A percentile compares a stretch with the other conserved stretches of the same genome.
These are phyloP conservation scores for Chrysolophus pictus DNA, from an alignment of 2,797 vertebrate genomes.

Conservation along the genomic window DNA sequence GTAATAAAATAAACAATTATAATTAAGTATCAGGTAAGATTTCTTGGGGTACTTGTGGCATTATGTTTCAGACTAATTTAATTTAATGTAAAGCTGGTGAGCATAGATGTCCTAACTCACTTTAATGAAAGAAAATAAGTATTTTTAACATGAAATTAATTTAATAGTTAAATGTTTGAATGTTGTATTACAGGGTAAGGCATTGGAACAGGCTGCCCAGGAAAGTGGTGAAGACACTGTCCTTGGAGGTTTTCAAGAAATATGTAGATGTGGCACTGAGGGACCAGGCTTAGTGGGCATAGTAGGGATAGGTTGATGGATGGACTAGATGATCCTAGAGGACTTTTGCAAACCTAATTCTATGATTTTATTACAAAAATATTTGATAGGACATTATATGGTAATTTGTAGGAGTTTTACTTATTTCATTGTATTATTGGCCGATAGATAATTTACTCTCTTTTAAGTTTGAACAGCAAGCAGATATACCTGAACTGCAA, in stretches of 20 bases:
- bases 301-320: too few relatives aligned
- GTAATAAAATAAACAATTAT: neutral
- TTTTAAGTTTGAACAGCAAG: neutral
- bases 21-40: neutral
- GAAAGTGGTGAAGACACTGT: too few relatives aligned
- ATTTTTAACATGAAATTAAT: neutral
- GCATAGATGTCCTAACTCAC: fast-evolving
- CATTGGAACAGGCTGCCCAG: too few relatives aligned
- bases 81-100: neutral
- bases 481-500: neutral
- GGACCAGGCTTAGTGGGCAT: too few relatives aligned
- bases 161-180: neutral
- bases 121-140: neutral
- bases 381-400: neutral
- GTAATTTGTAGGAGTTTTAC: neutral
- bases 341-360: too few relatives aligned
- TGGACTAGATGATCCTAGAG: too few relatives aligned
- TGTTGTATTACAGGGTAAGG: neutral
- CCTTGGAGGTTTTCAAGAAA: too few relatives aligned
- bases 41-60: neutral
- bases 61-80: neutral
- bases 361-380: neutral
- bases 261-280: too few relatives aligned
- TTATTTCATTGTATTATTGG: neutral
- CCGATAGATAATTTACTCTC: neutral